Evolutionary conservation across 23 tunicate species (phyloP).

Genomic region (Phallusia fumigata): DNA sequence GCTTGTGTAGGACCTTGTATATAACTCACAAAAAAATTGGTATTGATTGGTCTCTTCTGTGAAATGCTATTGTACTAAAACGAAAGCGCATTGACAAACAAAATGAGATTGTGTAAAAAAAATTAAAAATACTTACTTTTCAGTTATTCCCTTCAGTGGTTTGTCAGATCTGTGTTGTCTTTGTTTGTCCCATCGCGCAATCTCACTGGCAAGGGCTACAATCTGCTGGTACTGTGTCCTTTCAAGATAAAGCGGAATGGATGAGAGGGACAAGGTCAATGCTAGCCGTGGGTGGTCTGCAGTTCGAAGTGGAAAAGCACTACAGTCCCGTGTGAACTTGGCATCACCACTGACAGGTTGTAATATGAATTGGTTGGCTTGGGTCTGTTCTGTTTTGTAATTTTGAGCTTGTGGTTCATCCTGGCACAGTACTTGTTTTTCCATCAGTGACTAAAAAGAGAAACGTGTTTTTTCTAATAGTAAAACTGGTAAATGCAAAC

Average conservation of each 20-base stretch:
- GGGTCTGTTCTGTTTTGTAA: not conserved
- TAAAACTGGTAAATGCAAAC: too few relatives aligned
- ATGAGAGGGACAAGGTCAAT: constrained; percentile 37
- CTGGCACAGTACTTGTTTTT: too few relatives aligned
- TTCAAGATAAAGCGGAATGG: constrained; percentile 32
- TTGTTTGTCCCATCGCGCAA: constrained; percentile 61
- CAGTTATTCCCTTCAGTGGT: constrained; percentile 26
- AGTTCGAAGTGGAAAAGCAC: constrained; percentile 50
- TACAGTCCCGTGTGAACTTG: constrained; percentile 42
- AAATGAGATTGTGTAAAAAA: too few relatives aligned
- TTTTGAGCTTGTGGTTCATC: too few relatives aligned
- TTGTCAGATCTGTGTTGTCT: constrained; percentile 31
- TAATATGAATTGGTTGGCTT: not conserved
- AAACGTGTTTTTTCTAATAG: too few relatives aligned
- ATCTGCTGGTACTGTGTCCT: constrained; percentile 75
- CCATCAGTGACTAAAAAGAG: too few relatives aligned
- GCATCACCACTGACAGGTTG: constrained; percentile 81
- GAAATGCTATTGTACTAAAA: too few relatives aligned
- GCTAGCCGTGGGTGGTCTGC: constrained; percentile 47
- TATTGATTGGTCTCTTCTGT: too few relatives aligned
- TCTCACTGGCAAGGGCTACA: constrained; percentile 33
- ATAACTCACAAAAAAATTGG: too few relatives aligned
- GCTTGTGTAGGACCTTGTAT: too few relatives aligned
- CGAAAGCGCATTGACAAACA: too few relatives aligned
- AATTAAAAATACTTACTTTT: constrained; percentile 34